Percentiles rank a stretch among this genome's conserved stretches.
These are phyloP conservation scores for Bombyx mandarina DNA, from an alignment of 1,140 invertebrate species.

Conservation along the genomic window DNA sequence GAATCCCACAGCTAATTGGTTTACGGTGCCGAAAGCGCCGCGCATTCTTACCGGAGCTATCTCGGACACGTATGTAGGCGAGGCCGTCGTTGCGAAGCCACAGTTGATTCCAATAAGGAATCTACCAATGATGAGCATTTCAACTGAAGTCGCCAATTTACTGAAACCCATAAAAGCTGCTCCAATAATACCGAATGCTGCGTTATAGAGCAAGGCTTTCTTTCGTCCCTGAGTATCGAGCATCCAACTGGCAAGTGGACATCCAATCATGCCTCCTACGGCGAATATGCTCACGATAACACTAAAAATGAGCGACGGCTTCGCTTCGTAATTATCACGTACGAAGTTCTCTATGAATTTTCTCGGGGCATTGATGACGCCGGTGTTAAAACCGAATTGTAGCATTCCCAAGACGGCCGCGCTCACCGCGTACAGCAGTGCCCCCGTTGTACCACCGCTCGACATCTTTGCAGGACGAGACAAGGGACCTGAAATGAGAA, in stretches of 20 bases:
- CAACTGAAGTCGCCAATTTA: conserved; percentile 51
- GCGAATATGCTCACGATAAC: conserved; percentile 95
- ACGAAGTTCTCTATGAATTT: conserved; percentile 95
- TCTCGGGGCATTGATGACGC: conserved; percentile 97
- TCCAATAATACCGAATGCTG: conserved; percentile 50
- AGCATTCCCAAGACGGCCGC: conserved; percentile 97
- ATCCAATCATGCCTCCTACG: conserved; percentile 95
- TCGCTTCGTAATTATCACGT: conserved; percentile 81
- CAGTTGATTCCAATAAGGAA: conserved; percentile 66
- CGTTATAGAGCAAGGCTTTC: conserved; percentile 54
- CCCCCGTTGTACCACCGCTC: conserved; percentile 80
- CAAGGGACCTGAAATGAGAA: conserved; percentile 27
- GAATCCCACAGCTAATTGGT: conserved; percentile 90
- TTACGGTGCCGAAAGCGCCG: conserved; percentile 89
- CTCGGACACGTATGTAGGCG: conserved; percentile 95
- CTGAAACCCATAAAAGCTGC: conserved; percentile 61
- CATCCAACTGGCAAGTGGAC: conserved; percentile 90
- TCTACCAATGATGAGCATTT: conserved; percentile 65
- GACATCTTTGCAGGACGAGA: conserved; percentile 31
- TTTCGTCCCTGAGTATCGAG: conserved; percentile 71
- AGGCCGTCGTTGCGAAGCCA: conserved; percentile 88
- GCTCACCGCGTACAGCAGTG: conserved; percentile 92
- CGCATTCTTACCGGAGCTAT: conserved; percentile 89
- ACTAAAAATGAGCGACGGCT: conserved; percentile 86
- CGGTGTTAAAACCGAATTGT: conserved; percentile 99